Conservation (phyloP, 1,140 invertebrate genomes). For the Hylaeus anthracinus region DNA sequence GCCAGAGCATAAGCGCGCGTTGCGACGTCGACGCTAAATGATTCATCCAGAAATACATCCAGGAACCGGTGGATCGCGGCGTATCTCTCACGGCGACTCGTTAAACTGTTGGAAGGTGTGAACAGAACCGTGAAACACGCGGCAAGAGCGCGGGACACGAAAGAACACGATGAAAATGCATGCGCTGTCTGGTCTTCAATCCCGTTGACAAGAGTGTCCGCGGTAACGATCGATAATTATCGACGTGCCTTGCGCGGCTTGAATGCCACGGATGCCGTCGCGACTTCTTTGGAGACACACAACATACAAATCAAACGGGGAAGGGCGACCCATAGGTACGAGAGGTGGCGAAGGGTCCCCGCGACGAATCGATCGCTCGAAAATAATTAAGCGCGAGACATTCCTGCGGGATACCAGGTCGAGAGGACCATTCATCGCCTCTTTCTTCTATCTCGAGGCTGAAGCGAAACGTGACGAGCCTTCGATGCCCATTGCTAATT, state of each 20-base stretch:
- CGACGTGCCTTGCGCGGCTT: constrained; percentile 15
- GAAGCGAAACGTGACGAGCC: constrained; percentile 24
- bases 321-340: background rate
- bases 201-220: constrained; percentile 35
- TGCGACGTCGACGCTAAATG: no score
- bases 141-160: background rate
- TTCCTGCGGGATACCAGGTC: constrained; percentile 18
- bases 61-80: no score
- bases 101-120: no score
- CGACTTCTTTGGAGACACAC: background rate
- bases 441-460: constrained; percentile 12
- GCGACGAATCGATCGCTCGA: constrained; percentile 33
- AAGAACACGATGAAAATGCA: constrained; percentile 14
- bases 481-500: constrained; percentile 57
- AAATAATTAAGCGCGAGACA: constrained; percentile 53
- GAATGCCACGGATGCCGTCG: constrained; percentile 24
- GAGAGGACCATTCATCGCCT: constrained; percentile 46
- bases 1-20: no score
- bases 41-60: no score
- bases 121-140: no score
- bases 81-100: no score
- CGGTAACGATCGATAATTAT: constrained; percentile 44
- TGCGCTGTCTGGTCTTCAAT: constrained; percentile 3
- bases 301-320: constrained; percentile 13
- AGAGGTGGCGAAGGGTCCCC: background rate